Evolutionary conservation across 2,797 vertebrate genomes (phyloP), one percentile per base, ranked within the genome.

Genomic region (Chelmon rostratus): DNA sequence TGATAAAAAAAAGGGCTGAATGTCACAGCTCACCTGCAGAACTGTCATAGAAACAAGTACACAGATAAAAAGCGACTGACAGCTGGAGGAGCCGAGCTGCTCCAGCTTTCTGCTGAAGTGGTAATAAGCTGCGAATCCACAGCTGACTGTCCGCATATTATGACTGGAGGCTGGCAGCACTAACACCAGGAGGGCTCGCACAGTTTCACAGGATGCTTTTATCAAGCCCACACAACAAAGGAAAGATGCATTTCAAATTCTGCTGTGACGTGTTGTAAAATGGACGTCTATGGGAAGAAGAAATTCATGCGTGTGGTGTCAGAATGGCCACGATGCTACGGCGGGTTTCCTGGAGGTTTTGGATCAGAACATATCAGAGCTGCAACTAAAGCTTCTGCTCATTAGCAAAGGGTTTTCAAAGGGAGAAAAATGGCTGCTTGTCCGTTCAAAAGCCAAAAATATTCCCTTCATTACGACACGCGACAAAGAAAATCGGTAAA

Each of bases 111-210:
- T 72, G 76, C 72, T 61, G 28, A 66, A 63, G 76, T 58, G 72
- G 57, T 72, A 68, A 83, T 67, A 77, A 82, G 66, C 68, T 79
- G 83, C 4, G 11, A 86, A 76, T 82, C 79, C 62, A 81, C 71
- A 28, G 62, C 52, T 69, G 68, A 82, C 73, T 80, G 73, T 83
- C 83, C 78, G 71, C 64, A 65, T 65, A 46, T 46, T 53, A 75
- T 77, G 35, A 72, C 73, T 61, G 68, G 59, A 69, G 2, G 49
- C 53, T 13, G 4, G 72, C 50, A 64, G 76, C 33, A 38, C 46
- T 61, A 73, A 68, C 33, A 73, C 50, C 23, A 33, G 70, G 59
- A 73, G 19, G 23, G 25, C 31, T 10, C 13, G 1, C 52, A 13
- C 37, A 46, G 25, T 56, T 40, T 38, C 59, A 18, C 50, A 71